Percentiles rank a stretch among this genome's conserved stretches.
phyloP scores from a whole-genome alignment of 2,797 vertebrate genomes.

The Acanthurus leucopareius region DNA sequence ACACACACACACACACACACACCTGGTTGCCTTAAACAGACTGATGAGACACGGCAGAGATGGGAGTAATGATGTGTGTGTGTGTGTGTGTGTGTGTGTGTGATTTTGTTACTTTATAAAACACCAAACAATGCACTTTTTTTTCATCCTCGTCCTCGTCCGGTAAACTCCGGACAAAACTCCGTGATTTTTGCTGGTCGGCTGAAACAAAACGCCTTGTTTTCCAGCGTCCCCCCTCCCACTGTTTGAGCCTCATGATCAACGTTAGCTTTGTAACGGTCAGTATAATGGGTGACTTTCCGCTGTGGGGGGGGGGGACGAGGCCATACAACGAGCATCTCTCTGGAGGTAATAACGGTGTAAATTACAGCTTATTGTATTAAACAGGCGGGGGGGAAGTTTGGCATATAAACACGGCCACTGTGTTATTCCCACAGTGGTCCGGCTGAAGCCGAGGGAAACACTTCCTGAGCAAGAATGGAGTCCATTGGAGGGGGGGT shows the following conservation, averaged over 20 bases:
- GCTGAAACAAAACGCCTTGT: slow-evolving; percentile 36
- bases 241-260: slow-evolving; percentile 68
- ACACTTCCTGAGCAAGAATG: slow-evolving; percentile 77
- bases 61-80: not conserved
- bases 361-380: slow-evolving; percentile 87
- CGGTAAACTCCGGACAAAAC: slow-evolving; percentile 16
- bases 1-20: not conserved
- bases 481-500: slow-evolving; percentile 41
- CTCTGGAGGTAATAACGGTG: slow-evolving; percentile 81
- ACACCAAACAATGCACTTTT: not conserved
- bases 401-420: slow-evolving; percentile 75
- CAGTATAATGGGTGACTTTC: slow-evolving; percentile 77
- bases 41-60: slow-evolving; percentile 9
- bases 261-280: slow-evolving; percentile 68
- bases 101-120: slow-evolving; percentile 16
- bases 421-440: slow-evolving; percentile 81
- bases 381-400: slow-evolving; percentile 72
- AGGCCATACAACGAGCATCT: slow-evolving; percentile 72
- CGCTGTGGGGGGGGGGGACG: slow-evolving; percentile 45
- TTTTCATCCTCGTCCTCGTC: not conserved
- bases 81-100: not conserved
- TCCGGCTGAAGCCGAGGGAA: slow-evolving; percentile 66
- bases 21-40: slow-evolving; percentile 20
- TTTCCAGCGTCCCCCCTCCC: slow-evolving; percentile 49
- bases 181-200: slow-evolving; percentile 31